These are phyloP conservation scores for Oreortyx pictus DNA, from an alignment of 2,797 vertebrate genomes.

Conservation along the genomic window DNA sequence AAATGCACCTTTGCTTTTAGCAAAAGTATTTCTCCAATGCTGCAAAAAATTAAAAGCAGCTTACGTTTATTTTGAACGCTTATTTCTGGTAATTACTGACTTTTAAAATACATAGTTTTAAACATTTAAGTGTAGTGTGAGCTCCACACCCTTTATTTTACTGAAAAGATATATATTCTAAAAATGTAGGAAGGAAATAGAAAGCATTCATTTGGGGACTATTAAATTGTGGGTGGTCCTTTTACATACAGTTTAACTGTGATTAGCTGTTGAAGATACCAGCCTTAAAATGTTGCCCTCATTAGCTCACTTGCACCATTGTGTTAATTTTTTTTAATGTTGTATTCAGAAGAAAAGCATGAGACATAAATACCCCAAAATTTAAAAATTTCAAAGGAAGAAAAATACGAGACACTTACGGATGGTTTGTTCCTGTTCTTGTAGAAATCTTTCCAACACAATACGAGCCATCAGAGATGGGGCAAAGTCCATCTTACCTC, in stretches of 20 bases:
- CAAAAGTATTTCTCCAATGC: slow-evolving; percentile 68
- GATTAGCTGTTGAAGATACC: slow-evolving; percentile 82
- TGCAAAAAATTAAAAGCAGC: slow-evolving; percentile 75
- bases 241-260: slow-evolving; percentile 81
- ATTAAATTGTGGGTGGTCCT: slow-evolving; percentile 84
- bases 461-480: slow-evolving; percentile 94
- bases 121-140: slow-evolving; percentile 47
- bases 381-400: neutral
- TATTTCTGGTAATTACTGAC: slow-evolving; percentile 66
- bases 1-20: slow-evolving; percentile 75
- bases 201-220: slow-evolving; percentile 80
- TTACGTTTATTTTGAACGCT: slow-evolving; percentile 73
- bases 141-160: slow-evolving; percentile 62
- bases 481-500: slow-evolving; percentile 90
- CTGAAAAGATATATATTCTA: slow-evolving; percentile 50
- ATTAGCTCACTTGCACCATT: slow-evolving; percentile 78
- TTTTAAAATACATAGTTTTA: slow-evolving; percentile 69
- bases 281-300: slow-evolving; percentile 81
- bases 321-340: slow-evolving; percentile 72
- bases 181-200: slow-evolving; percentile 71
- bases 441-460: slow-evolving; percentile 92
- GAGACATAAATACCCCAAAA: slow-evolving; percentile 21
- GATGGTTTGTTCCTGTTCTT: slow-evolving; percentile 83
- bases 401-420: slow-evolving; percentile 83
- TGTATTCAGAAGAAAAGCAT: slow-evolving; percentile 22